phyloP scores from a whole-genome alignment of 2,113 vertebrate species.

The Rynchops niger region DNA sequence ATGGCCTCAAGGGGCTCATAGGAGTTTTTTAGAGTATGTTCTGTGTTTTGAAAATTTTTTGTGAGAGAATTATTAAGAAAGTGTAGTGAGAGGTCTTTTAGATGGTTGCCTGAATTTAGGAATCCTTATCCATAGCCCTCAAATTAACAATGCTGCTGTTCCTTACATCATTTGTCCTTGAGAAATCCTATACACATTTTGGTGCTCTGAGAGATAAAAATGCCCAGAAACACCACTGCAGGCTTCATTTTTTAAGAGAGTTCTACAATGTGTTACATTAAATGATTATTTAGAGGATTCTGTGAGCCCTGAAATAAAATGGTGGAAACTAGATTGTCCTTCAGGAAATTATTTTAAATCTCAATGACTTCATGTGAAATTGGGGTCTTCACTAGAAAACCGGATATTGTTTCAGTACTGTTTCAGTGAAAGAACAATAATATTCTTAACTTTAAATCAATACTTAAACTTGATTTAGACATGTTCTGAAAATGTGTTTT shows the following conservation, averaged over 20 bases:
- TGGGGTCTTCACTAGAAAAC: not conserved
- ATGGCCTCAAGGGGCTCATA: not conserved
- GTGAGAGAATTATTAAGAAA: not conserved
- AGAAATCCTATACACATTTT: not conserved
- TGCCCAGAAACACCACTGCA: not conserved
- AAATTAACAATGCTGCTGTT: not conserved
- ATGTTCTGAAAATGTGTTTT: not conserved
- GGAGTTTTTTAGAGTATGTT: not conserved
- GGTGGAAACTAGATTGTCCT: not conserved
- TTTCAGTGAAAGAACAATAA: not conserved
- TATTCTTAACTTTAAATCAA: not conserved
- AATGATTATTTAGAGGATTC: not conserved
- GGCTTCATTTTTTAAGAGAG: not conserved
- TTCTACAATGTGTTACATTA: not conserved
- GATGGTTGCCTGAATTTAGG: not conserved
- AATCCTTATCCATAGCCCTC: not conserved
- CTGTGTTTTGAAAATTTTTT: not conserved
- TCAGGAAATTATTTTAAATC: not conserved
- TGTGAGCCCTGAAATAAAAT: not conserved
- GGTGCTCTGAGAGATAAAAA: not conserved
- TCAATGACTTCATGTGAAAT: not conserved
- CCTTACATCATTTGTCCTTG: not conserved
- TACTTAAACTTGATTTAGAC: not conserved
- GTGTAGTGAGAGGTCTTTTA: not conserved
- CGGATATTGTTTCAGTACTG: not conserved